phyloP scores from a whole-genome alignment of 1,140 invertebrate genomes.

The Drosophila ogumai region DNA sequence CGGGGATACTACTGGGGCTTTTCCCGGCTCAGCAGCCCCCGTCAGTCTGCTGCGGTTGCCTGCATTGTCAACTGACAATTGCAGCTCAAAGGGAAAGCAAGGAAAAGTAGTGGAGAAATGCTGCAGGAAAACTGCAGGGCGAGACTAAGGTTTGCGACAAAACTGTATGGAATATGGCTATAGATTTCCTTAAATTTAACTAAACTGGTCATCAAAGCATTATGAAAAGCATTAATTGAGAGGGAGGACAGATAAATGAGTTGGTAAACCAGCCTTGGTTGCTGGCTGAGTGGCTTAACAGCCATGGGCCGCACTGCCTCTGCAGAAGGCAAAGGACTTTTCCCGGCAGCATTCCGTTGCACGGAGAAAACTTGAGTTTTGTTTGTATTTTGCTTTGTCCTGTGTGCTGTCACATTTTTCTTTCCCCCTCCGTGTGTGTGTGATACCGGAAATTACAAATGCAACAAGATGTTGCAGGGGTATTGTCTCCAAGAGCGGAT shows the following conservation, averaged over 20 bases:
- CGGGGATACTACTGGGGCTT: not conserved
- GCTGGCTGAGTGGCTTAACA: not conserved
- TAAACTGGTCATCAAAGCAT: not conserved
- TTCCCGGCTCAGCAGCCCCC: not conserved
- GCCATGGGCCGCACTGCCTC: constrained; percentile 17
- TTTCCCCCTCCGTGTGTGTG: constrained; percentile 12
- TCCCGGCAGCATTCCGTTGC: too few relatives aligned
- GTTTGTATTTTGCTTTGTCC: constrained; percentile 77
- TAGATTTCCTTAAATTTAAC: not conserved
- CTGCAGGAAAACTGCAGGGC: not conserved
- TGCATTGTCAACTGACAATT: constrained; percentile 67
- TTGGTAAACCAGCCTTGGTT: not conserved
- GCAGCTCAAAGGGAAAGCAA: constrained; percentile 45
- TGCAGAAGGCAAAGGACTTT: constrained; percentile 16
- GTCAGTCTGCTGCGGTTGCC: constrained; percentile 34
- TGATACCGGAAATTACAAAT: constrained; percentile 77
- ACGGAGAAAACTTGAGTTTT: constrained; percentile 65
- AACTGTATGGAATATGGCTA: not conserved
- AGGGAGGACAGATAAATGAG: accelerated
- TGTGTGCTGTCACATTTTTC: constrained; percentile 75
- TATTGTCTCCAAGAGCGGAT: constrained; percentile 32
- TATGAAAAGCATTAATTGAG: not conserved
- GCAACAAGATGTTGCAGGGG: constrained; percentile 75
- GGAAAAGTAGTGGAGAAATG: constrained; percentile 1
- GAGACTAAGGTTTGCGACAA: not conserved